Evolutionary conservation across 2,888 invertebrate genomes (phyloP).

Genomic region (Chloromyia formosa): DNA sequence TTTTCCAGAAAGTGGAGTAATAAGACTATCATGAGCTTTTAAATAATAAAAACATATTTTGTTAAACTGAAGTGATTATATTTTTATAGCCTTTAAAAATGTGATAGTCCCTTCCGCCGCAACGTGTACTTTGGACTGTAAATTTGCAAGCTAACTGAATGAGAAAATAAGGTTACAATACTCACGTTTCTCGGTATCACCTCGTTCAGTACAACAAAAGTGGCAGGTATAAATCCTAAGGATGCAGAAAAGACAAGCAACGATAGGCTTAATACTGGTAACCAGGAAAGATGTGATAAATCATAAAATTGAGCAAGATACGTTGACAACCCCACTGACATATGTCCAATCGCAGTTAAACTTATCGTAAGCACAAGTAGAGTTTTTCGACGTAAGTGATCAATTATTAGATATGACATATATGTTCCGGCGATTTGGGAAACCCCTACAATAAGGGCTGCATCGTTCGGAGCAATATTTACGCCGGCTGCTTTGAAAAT

Average conservation of each 20-base stretch:
- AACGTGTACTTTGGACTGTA: too few species aligned
- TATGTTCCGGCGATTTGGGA: conserved; percentile 50
- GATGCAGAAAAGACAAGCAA: conserved; percentile 48
- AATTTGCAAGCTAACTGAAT: background rate
- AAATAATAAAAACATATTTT: too few species aligned
- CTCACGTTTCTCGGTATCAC: conserved; percentile 50
- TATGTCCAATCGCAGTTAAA: conserved; percentile 43
- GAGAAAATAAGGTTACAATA: background rate
- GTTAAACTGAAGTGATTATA: too few species aligned
- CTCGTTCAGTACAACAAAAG: conserved; percentile 51
- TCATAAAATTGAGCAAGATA: conserved; percentile 28
- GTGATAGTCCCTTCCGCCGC: too few species aligned
- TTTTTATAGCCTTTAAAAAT: too few species aligned
- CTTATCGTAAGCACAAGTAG: conserved; percentile 46
- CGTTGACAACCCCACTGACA: conserved; percentile 43
- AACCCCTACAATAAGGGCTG: conserved; percentile 49
- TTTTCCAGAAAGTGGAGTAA: too few species aligned
- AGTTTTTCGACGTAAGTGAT: conserved; percentile 48
- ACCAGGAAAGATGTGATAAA: conserved; percentile 48
- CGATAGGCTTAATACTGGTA: conserved; percentile 51
- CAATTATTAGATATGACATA: conserved; percentile 48
- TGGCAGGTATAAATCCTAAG: conserved; percentile 48
- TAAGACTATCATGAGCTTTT: too few species aligned
- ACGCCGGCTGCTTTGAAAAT: conserved; percentile 49
- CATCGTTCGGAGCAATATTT: conserved; percentile 48